A percentile compares a stretch with the other conserved stretches of the same genome.
These are phyloP conservation scores for Metalampra italica DNA, from an alignment of 2,888 invertebrate species.

Conservation along the genomic window DNA sequence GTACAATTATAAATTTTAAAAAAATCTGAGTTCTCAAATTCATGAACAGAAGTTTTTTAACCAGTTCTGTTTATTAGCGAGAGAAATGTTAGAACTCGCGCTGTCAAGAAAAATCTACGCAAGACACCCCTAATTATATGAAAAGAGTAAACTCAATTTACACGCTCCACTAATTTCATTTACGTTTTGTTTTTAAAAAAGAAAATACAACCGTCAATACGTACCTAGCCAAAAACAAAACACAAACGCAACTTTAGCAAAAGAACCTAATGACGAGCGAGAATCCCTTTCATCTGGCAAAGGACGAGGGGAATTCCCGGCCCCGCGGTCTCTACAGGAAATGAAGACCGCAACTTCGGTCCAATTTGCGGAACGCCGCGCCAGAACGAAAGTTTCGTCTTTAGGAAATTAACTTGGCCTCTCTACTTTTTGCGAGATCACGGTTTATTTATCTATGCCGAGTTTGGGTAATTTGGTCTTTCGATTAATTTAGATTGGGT, in stretches of 20 bases:
- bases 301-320: slow-evolving; percentile 17
- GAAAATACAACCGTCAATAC: not conserved
- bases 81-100: too few relatives aligned
- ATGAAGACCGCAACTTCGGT: slow-evolving; percentile 50
- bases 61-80: too few relatives aligned
- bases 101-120: too few relatives aligned
- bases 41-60: too few relatives aligned
- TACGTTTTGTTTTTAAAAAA: too few relatives aligned
- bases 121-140: too few relatives aligned
- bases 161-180: too few relatives aligned
- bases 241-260: slow-evolving; percentile 6
- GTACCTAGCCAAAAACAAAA: slow-evolving; percentile 10
- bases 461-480: slow-evolving; percentile 8
- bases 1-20: too few relatives aligned
- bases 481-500: slow-evolving; percentile 1
- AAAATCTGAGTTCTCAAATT: too few relatives aligned
- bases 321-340: slow-evolving; percentile 41
- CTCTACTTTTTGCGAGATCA: slow-evolving; percentile 27
- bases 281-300: slow-evolving; percentile 14
- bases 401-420: slow-evolving; percentile 35
- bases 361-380: slow-evolving; percentile 40
- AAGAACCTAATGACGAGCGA: slow-evolving; percentile 13
- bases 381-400: slow-evolving; percentile 28
- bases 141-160: too few relatives aligned
- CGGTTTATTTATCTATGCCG: slow-evolving; percentile 31